Evolutionary conservation across 2,888 invertebrate species (phyloP).

Genomic region (Horisme vitalbata): DNA sequence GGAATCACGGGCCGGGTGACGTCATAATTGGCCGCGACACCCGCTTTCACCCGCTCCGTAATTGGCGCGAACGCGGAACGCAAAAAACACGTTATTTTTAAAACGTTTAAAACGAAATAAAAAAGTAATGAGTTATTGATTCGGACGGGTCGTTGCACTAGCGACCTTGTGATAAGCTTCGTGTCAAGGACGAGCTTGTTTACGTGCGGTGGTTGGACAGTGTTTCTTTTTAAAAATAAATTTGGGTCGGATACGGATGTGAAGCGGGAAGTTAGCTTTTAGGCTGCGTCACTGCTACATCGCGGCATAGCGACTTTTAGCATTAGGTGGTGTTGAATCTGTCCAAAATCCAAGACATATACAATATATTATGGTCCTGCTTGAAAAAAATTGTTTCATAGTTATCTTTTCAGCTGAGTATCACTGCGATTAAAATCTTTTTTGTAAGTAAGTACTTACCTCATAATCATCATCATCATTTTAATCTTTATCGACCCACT

Average conservation of each 20-base stretch:
- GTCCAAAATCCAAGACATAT: no score
- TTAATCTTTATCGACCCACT: no score
- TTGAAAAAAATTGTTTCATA: no score
- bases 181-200: constrained; percentile 63
- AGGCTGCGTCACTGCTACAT: neutral
- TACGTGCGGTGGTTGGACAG: constrained; percentile 40
- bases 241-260: neutral
- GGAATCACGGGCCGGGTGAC: constrained; percentile 36
- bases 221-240: constrained; percentile 30
- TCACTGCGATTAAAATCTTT: no score
- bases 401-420: no score
- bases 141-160: constrained; percentile 49
- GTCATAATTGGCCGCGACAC: constrained; percentile 51
- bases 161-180: constrained; percentile 43
- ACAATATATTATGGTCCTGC: no score
- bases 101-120: constrained; percentile 64
- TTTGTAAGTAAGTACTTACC: no score
- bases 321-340: no score
- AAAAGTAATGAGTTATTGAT: constrained; percentile 71
- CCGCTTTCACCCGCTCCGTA: constrained; percentile 50
- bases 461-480: no score
- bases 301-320: no score
- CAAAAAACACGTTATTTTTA: constrained; percentile 65
- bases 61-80: constrained; percentile 44
- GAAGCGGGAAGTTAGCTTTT: neutral